These are phyloP conservation scores for Patiria pectinifera DNA, from an alignment of 53 echinoderm and acorn worm genomes.

Conservation along the genomic window DNA sequence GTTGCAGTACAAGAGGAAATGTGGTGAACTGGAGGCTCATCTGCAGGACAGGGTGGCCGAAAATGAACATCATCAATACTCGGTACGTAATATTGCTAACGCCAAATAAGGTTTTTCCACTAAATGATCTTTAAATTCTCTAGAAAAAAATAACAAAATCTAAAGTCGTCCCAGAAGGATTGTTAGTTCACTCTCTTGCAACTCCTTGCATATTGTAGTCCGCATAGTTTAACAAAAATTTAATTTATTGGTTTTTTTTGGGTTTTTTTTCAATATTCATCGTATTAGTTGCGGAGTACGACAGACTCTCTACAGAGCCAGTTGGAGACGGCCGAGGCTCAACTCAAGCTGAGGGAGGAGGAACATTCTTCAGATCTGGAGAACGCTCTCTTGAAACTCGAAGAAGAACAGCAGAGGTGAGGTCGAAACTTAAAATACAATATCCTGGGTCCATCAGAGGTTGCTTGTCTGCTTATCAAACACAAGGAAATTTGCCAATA, in stretches of 20 bases:
- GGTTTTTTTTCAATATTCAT: not conserved
- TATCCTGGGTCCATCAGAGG: not conserved
- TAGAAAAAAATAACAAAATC: too few species aligned
- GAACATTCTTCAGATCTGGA: constrained; percentile 94
- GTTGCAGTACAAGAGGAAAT: constrained; percentile 98
- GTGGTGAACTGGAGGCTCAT: constrained; percentile 89
- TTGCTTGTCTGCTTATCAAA: not conserved
- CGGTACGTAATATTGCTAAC: constrained; percentile 54
- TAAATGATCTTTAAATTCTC: not conserved
- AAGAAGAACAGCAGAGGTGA: constrained; percentile 97
- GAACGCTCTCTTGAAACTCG: constrained; percentile 86
- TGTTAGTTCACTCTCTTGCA: too few species aligned
- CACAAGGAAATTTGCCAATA: not conserved
- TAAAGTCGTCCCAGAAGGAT: too few species aligned
- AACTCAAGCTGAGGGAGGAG: constrained; percentile 82
- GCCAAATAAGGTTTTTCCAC: not conserved
- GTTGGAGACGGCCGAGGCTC: constrained; percentile 83
- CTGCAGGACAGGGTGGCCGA: constrained; percentile 83
- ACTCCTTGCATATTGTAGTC: too few species aligned
- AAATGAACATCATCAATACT: constrained; percentile 75
- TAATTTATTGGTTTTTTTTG: too few species aligned
- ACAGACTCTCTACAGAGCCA: constrained; percentile 88
- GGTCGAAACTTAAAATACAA: not conserved
- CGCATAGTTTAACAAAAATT: too few species aligned
- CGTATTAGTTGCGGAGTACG: constrained; percentile 77